Base-by-base conservation (phyloP, 2,888 invertebrate species). In the Pedicia rivosa region DNA sequence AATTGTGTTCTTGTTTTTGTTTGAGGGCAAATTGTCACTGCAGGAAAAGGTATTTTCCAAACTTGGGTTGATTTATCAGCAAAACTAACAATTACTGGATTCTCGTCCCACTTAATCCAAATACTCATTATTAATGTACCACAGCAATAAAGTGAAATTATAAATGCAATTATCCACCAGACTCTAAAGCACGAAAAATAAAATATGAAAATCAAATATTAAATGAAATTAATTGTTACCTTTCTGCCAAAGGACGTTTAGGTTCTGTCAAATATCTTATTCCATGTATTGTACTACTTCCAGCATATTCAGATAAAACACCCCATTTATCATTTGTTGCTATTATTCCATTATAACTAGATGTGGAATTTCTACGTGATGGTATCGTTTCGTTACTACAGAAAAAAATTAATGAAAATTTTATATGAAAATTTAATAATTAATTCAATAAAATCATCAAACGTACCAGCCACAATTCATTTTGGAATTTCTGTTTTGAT, bases 61-160 rank as follows among this genome's bases (percentile, higher is more conserved):
- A 61, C 59, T n/a, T 61, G 62, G 7, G 78, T 79, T 0, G 78
- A 72, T 40, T 73, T 75, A 53, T 78, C 75, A 2, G 78, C 78
- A 50, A 80, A 80, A 50, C 76, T 78, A 10, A 79, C 78, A 47
- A 79, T 76, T 1, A 79, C 77, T 1, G 78, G 78, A 48, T 71
- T 74, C 43, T 68, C 67, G 40, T 71, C 68, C 78, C 78, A 79
- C 54, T 78, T 79, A 44, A 67, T 64, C 67, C 72, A 78, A 5
- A 75, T 70, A 51, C 74, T 70, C 40, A 65, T 60, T 24, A 75
- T 77, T 6, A 75, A 57, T 25, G 62, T 62, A 31, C 65, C 55
- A 46, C 76, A 77, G n/a, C 71, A 62, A 35, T 70, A 64, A 3
- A 78, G 67, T 27, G 74, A 74, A 31, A 72, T 63, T 2, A 61